Evolutionary conservation across 2,113 vertebrate species (phyloP).

Genomic region (Alethe diademata): DNA sequence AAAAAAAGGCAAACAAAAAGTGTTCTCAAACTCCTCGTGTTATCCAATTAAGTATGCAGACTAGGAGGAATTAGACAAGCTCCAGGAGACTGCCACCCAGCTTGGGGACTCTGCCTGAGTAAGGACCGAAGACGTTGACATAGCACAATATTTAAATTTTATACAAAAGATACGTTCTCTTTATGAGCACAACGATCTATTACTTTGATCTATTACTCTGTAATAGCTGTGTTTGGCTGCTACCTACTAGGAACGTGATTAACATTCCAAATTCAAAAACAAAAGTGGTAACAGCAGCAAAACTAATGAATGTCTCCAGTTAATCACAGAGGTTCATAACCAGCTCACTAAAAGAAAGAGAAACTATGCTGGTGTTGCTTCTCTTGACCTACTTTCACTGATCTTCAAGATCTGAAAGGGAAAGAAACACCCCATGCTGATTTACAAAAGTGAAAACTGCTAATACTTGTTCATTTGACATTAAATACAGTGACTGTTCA

Average conservation of each 20-base stretch:
- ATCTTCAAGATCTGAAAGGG: not conserved
- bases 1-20: not conserved
- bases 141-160: not conserved
- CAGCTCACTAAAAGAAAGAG: slow-evolving; percentile 1
- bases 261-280: slow-evolving; percentile 42
- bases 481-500: not conserved
- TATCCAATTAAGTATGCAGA: slow-evolving; percentile 25
- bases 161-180: not conserved
- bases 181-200: not conserved
- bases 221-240: slow-evolving; percentile 45
- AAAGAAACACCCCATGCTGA: not conserved
- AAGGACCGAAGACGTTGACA: not conserved
- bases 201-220: slow-evolving; percentile 2
- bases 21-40: not conserved
- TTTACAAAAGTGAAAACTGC: not conserved
- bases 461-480: not conserved
- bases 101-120: not conserved
- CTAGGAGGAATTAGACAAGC: not conserved
- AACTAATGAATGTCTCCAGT: slow-evolving; percentile 1
- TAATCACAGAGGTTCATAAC: slow-evolving; percentile 29
- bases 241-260: slow-evolving; percentile 16
- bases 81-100: not conserved
- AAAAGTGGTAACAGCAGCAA: slow-evolving; percentile 24
- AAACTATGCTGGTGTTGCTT: not conserved
- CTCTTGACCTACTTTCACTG: slow-evolving; percentile 30